A percentile compares a stretch with the other conserved stretches of the same genome.
These are phyloP conservation scores for Choloepus hoffmanni DNA, from an alignment of 2,113 vertebrate genomes.

Conservation along the genomic window DNA sequence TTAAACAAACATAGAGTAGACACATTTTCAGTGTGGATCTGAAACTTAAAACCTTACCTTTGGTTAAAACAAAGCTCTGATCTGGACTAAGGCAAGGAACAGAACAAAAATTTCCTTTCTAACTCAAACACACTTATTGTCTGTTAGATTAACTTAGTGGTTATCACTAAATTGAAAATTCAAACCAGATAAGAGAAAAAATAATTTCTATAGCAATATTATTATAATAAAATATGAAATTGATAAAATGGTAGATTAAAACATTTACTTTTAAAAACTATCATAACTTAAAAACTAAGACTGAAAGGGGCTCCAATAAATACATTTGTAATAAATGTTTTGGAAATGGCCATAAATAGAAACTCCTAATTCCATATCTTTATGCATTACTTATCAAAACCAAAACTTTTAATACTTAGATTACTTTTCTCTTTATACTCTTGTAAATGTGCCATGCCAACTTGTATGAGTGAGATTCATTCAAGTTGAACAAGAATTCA, in stretches of 20 bases:
- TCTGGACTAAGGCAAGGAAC: background rate
- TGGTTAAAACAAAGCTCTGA: background rate
- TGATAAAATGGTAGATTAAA: background rate
- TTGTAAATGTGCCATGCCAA: background rate
- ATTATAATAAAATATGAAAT: slow-evolving; percentile 17
- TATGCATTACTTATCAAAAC: slow-evolving; percentile 30
- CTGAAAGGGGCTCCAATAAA: slow-evolving; percentile 3
- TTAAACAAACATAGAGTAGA: background rate
- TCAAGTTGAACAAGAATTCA: too few species aligned
- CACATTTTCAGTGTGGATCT: background rate
- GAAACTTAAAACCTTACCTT: slow-evolving; percentile 27
- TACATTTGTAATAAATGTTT: slow-evolving; percentile 15
- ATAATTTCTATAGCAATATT: background rate
- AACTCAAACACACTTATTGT: background rate
- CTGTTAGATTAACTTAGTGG: background rate
- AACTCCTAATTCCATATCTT: slow-evolving; percentile 11
- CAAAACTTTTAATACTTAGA: background rate
- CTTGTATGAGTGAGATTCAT: background rate
- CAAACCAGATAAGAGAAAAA: slow-evolving; percentile 25
- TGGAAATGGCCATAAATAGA: slow-evolving; percentile 39
- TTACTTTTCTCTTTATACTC: slow-evolving; percentile 6
- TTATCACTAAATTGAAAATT: slow-evolving; percentile 36
- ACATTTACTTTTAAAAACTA: slow-evolving; percentile 11
- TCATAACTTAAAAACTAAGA: background rate
- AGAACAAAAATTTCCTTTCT: slow-evolving; percentile 5